Base-by-base conservation (phyloP, 1,140 invertebrate genomes). In the Achroia grisella region DNA sequence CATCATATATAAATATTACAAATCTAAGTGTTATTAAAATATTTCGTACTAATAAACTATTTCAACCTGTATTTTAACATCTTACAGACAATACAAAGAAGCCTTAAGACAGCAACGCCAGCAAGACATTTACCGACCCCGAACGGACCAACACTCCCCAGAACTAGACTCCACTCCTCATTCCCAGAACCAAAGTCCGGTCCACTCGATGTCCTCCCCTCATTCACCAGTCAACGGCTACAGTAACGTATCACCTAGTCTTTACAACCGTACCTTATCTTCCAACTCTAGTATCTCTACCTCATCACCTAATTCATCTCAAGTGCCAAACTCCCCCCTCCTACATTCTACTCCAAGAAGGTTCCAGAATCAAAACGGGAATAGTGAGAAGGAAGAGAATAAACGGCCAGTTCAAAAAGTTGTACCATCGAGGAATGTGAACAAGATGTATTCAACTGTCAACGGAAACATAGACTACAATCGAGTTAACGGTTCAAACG, bases 81-180 rank as follows among this genome's bases (percentile, higher is more conserved):
- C 30, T 87, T 88, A 10, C 73, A 91, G 93, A 85, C 94, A 95
- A 87, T 96, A 95, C 85, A 95, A 95, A 87, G 94, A 95, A 88
- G 93, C 94, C 32, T 77, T 95, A 73, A 91, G 92, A 76, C 92
- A 94, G 65, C 94, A 95, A 76, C 88, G 94, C 50, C 92, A 90
- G 15, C 91, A 92, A 76, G 93, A 95, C 63, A 89, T 95, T 32
- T 95, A 96, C 70, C 87, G 89, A 52, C 89, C 89, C 56, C 89
- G 90, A 42, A 72, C 78, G 39, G 80, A 86, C 39, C 78, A 78
- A 40, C 71, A 82, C 17, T 86, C 86, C 11, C 80, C 83, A 0
- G 84, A 86, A 4, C 57, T 83, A 27, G 84, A 86, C 44, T 69
- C 77, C 34, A 66, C 65, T 15, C 77, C 78, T 3, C 70, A 77